Evolutionary conservation across 1,140 invertebrate species (phyloP), one percentile per base, ranked within the genome.

Genomic region (Druon quercuslanigerum): DNA sequence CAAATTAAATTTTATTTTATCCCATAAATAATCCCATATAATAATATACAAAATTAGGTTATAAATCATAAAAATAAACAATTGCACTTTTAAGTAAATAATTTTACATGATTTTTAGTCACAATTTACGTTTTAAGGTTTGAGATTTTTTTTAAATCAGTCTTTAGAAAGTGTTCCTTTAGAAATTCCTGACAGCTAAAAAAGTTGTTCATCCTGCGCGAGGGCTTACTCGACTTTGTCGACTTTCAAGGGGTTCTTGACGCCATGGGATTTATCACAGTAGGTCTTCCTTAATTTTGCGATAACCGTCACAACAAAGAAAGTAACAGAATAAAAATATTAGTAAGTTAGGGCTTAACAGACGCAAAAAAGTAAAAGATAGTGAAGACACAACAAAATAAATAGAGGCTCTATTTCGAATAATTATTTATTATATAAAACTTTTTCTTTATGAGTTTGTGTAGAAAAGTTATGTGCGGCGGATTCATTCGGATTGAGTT

Each of bases 281-380:
- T 16, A 14, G 20, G 57, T 33, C n/a, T 46, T 40, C 25, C 13
- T 66, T 66, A 33, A 40, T 66, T 66, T 66, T 60, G 33, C 40
- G 13, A 33, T 33, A n/a, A 5, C 5, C 57, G 25, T 66, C 60
- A 16, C 14, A 16, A 40, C 16, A 40, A 16, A 13, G 6, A 4
- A n/a, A 14, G 60, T 40, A 66, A n/a, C 60, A 9, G 33, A 40
- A 66, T 66, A 66, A 66, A 66, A 66, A 66, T 66, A 66, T 66
- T 66, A 66, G n/a, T 16, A 46, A 66, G 13, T 40, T 20, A 13
- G 7, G 25, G 25, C 25, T 66, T 66, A 8, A 16, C 2, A 60
- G 20, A 6, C 12, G 56, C 20, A 14, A 60, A 60, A 56, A 7
- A 46, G 40, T 46, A 46, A 46, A 46, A 46, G 40, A 46, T 1